phyloP scores from a whole-genome alignment of 1,140 invertebrate species.

The Hermetia illucens region DNA sequence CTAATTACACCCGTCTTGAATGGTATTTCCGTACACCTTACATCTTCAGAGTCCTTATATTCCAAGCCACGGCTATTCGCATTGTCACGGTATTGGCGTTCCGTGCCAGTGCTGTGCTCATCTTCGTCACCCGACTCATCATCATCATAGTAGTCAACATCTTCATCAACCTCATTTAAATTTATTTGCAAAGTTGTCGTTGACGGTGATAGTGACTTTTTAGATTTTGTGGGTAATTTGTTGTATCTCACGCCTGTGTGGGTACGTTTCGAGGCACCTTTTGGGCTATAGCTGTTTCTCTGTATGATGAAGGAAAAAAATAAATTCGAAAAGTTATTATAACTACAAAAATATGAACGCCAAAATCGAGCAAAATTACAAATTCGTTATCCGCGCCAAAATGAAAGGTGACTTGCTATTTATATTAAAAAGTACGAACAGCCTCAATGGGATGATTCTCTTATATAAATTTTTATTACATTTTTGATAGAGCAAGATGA shows the following conservation, averaged over 20 bases:
- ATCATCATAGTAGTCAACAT: conserved; percentile 5
- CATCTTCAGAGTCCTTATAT: too few species aligned
- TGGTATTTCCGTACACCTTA: too few species aligned
- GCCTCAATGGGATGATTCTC: too few species aligned
- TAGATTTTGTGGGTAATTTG: conserved; percentile 8
- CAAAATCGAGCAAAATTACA: conserved; percentile 3
- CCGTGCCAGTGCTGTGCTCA: too few species aligned
- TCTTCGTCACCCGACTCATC: neutral
- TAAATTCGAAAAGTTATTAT: neutral
- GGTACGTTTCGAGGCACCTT: neutral
- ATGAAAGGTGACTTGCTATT: too few species aligned
- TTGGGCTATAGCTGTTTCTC: conserved; percentile 5
- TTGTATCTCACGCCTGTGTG: conserved; percentile 7
- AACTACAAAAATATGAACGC: neutral
- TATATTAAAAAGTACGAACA: too few species aligned
- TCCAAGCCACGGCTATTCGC: too few species aligned
- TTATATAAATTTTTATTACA: neutral
- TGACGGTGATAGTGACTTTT: conserved; percentile 1
- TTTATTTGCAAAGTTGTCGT: conserved; percentile 1
- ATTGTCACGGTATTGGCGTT: too few species aligned
- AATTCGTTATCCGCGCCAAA: conserved; percentile 1
- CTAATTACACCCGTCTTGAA: too few species aligned
- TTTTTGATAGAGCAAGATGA: neutral
- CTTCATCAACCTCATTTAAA: conserved; percentile 6
- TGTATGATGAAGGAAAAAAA: conserved; percentile 1